Evolutionary conservation across 2,797 vertebrate species (phyloP), one percentile per base, ranked within the genome.

Genomic region (Pangasius krempfi): DNA sequence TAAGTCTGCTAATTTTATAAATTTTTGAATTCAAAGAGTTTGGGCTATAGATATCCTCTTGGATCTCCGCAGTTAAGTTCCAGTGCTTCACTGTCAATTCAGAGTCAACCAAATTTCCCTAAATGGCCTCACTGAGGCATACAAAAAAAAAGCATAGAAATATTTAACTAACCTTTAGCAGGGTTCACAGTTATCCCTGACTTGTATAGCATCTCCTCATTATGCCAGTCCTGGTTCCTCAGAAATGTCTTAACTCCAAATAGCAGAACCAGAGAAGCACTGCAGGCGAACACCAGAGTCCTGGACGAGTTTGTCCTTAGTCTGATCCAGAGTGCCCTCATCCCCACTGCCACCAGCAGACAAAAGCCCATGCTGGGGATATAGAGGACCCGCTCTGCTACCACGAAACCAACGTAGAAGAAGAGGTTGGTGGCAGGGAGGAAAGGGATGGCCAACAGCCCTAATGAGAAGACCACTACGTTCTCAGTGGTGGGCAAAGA

Each of bases 301-400:
- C 97, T 97, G 93, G 95, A 94, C 92, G 97, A 96, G 66, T 95
- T 94, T 88, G 96, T 97, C 88, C 96, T 95, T 90, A 97, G 93
- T 91, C 96, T 97, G 88, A 99, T 91, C 91, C 97, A 97, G 92
- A 99, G 96, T 87, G 97, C 96, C 93, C 99, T 96, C 94, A 97
- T 93, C 88, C 97, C 98, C 91, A 97, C 96, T 2, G 98, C 97
- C 91, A 99, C 95, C 94, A 99, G 96, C 93, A 99, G 96, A 95
- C 98, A 99, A 92, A 99, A 99, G 94, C 99, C 99, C 98, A 99
- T 99, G 94, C 99, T 99, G 91, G 99, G 99, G 93, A 99, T 98
- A 97, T 99, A 99, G 75, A 99, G 97, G 10, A 99, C 98, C 93
- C 99, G 96, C 96, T 99, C 99, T 85, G 99, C 99, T 92, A 99